Conservation (phyloP, 2,797 vertebrate species). For the Moxostoma hubbsi region DNA sequence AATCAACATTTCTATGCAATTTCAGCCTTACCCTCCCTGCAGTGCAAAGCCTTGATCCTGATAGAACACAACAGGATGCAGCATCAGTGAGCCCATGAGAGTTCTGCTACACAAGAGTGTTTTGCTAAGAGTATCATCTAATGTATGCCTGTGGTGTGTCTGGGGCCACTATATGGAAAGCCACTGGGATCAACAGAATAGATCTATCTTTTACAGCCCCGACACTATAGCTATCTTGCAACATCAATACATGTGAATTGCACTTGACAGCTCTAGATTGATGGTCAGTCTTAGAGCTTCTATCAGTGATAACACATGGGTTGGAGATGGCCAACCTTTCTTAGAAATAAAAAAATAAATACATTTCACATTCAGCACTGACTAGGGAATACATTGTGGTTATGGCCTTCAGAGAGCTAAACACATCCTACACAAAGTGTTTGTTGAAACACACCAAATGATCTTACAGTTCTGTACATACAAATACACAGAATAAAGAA, state of each 20-base stretch:
- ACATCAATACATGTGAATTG: constrained; percentile 30
- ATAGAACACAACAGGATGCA: constrained; percentile 16
- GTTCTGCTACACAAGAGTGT: constrained; percentile 10
- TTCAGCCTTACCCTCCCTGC: constrained; percentile 33
- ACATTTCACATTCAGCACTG: neutral
- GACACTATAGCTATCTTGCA: constrained; percentile 22
- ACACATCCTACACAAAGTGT: neutral
- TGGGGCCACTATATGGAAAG: constrained; percentile 14
- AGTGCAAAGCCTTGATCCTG: constrained; percentile 32
- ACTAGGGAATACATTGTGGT: constrained; percentile 6
- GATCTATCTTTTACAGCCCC: constrained; percentile 34
- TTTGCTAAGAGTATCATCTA: constrained; percentile 36
- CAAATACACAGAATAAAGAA: constrained; percentile 1
- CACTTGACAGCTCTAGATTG: constrained; percentile 19
- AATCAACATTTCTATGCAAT: constrained; percentile 31
- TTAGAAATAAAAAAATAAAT: constrained; percentile 15
- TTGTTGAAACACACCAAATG: neutral
- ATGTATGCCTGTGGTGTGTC: constrained; percentile 19
- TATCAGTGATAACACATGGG: constrained; percentile 12
- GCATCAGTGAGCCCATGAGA: constrained; percentile 15
- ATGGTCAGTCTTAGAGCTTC: constrained; percentile 31
- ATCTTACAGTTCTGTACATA: constrained; percentile 23
- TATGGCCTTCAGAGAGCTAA: constrained; percentile 15
- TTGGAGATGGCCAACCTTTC: constrained; percentile 7
- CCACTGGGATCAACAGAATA: constrained; percentile 33